Base-by-base conservation (phyloP, 2,113 vertebrate genomes). In the Stictonetta naevosa region DNA sequence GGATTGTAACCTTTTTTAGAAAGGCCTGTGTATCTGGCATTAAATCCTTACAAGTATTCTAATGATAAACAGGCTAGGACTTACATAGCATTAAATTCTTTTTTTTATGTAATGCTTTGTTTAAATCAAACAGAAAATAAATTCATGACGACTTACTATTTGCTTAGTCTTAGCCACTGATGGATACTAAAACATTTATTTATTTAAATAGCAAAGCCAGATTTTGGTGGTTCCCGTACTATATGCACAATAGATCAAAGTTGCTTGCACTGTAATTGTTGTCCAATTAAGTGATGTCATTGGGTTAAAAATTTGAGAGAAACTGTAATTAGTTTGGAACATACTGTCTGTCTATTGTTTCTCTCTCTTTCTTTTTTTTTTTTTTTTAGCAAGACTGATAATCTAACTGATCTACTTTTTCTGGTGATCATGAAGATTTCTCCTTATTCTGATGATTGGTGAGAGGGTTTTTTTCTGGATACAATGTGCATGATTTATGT, bases 301-400 rank as follows among this genome's bases (percentile, higher is more conserved):
- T 58, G 42, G 69, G 93, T 82, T 92, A 90, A 82, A 95, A 96
- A 64, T n/a, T 86, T 90, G 34, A 81, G 40, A 86, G 60, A 33
- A 92, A 86, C 14, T 67, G 34, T 77, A 95, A 83, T 58, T 82
- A 79, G 12, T 93, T 90, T 90, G 83, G 82, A 81, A 21, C 34
- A 42, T 52, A 59, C 21, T 20, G 77, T 77, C 21, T 20, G 77
- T 77, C 23, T n/a, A 90, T 74, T 86, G 64, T 72, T 36, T 20
- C 29, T 22, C 11, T 40, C 38, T 40, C 11, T 44, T 40, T 79
- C 13, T 23, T 50, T 50, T 22, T 50, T 50, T 23, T 31, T 36
- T 76, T 38, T 77, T 53, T 38, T 69, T n/a, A 88, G 64, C 9
- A 92, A 83, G n/a, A 53, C 25, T 42, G 34, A 83, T 19, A 63